These are phyloP conservation scores for Poecilia velifera DNA, from an alignment of 2,797 vertebrate genomes.

Conservation along the genomic window DNA sequence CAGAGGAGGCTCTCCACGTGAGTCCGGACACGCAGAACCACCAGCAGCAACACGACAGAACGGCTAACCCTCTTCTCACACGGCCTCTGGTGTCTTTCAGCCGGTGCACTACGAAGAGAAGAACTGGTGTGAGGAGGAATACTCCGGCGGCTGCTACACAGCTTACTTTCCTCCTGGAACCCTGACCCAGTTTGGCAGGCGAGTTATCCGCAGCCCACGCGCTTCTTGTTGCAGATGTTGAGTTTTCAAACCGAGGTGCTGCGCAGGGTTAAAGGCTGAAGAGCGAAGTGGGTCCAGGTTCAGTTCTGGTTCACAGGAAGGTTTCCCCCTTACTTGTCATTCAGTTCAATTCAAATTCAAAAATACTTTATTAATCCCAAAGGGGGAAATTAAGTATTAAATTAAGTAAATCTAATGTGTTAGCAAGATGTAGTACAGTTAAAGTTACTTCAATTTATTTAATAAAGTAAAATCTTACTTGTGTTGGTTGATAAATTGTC, in stretches of 20 bases:
- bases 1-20: constrained; percentile 92
- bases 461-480: no score
- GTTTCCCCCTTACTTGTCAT: neutral
- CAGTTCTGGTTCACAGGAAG: neutral
- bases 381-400: no score
- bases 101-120: constrained; percentile 98
- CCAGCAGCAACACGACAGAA: neutral
- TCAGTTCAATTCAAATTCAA: no score
- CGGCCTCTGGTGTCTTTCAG: constrained; percentile 69
- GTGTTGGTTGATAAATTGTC: no score
- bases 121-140: constrained; percentile 98
- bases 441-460: no score
- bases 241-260: neutral
- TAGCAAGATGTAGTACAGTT: no score
- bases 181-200: constrained; percentile 95
- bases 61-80: neutral
- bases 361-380: no score
- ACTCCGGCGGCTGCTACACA: constrained; percentile 97
- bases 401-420: neutral
- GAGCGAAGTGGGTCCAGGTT: neutral
- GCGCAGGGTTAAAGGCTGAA: neutral
- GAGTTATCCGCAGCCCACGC: constrained; percentile 33
- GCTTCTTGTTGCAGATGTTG: neutral
- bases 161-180: constrained; percentile 94
- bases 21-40: constrained; percentile 56